phyloP scores from a whole-genome alignment of 2,888 invertebrate genomes.

The Andrena trimmerana region DNA sequence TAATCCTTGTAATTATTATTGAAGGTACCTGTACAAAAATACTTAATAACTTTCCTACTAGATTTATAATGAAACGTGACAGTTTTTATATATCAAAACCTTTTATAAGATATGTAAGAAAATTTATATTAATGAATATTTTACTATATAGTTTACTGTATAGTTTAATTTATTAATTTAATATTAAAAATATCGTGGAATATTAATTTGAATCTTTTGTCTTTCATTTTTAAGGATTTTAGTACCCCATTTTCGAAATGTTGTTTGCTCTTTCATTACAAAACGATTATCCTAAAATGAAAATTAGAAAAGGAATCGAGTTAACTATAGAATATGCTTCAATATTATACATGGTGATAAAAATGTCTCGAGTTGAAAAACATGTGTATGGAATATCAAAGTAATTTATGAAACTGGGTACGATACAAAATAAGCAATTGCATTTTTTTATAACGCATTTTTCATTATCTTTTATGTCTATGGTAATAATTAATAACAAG shows the following conservation, averaged over 20 bases:
- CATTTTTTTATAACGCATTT: slow-evolving; percentile 83
- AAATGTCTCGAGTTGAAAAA: slow-evolving; percentile 45
- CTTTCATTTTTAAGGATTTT: slow-evolving; percentile 19
- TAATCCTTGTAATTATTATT: slow-evolving; percentile 17
- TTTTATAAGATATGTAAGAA: slow-evolving; percentile 10
- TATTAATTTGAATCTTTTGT: slow-evolving; percentile 32
- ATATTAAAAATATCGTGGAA: slow-evolving; percentile 32
- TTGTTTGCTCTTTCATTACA: slow-evolving; percentile 26
- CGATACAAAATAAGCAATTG: slow-evolving; percentile 78
- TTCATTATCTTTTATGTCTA: slow-evolving; percentile 84
- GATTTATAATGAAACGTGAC: neutral
- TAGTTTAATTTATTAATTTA: slow-evolving; percentile 30
- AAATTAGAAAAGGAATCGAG: slow-evolving; percentile 19
- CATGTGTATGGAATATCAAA: slow-evolving; percentile 37
- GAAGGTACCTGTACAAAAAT: slow-evolving; percentile 4
- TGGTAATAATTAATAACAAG: slow-evolving; percentile 84
- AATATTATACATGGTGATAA: slow-evolving; percentile 34
- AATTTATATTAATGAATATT: slow-evolving; percentile 7
- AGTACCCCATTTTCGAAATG: slow-evolving; percentile 23
- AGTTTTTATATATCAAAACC: slow-evolving; percentile 16
- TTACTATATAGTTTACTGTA: slow-evolving; percentile 22
- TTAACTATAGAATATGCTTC: slow-evolving; percentile 33
- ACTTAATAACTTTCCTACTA: slow-evolving; percentile 12
- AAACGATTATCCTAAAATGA: slow-evolving; percentile 38
- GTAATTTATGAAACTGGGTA: slow-evolving; percentile 67